phyloP scores from a whole-genome alignment of 1,140 invertebrate genomes.

The Steinernema khuongi region DNA sequence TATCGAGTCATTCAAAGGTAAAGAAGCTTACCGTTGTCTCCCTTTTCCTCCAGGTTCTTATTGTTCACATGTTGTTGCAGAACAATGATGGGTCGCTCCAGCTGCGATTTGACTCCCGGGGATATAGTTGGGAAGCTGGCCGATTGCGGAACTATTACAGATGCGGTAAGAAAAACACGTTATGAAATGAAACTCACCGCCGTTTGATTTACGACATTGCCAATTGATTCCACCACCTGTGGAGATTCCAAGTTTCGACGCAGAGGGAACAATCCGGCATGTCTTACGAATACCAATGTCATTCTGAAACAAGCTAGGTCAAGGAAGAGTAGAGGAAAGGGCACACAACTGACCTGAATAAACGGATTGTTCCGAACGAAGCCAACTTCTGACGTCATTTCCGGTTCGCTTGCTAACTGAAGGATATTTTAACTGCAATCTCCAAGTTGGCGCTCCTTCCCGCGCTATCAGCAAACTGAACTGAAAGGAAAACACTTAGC shows the following conservation, averaged over 20 bases:
- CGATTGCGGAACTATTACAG: background rate
- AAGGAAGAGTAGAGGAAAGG: background rate
- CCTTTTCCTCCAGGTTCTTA: background rate
- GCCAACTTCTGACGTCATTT: background rate
- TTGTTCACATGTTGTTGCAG: background rate
- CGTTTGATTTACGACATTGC: background rate
- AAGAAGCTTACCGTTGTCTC: background rate
- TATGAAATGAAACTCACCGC: background rate
- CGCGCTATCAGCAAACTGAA: background rate
- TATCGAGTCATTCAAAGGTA: too few relatives aligned
- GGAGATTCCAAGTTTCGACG: background rate
- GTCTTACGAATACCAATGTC: background rate
- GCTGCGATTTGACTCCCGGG: background rate
- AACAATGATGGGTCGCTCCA: background rate
- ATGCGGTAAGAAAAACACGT: background rate
- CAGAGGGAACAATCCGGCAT: conserved; percentile 4
- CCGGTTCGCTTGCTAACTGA: background rate
- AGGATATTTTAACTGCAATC: background rate
- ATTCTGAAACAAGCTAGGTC: background rate
- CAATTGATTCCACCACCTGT: background rate
- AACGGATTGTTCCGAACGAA: conserved; percentile 2
- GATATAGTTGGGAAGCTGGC: background rate
- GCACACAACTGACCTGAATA: background rate
- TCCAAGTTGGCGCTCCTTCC: background rate
- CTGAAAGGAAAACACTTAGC: background rate